A percentile compares a stretch with the other conserved stretches of the same genome.
Evolutionary conservation across 1,140 invertebrate genomes (phyloP).

Genomic region (Ectropis grisescens): DNA sequence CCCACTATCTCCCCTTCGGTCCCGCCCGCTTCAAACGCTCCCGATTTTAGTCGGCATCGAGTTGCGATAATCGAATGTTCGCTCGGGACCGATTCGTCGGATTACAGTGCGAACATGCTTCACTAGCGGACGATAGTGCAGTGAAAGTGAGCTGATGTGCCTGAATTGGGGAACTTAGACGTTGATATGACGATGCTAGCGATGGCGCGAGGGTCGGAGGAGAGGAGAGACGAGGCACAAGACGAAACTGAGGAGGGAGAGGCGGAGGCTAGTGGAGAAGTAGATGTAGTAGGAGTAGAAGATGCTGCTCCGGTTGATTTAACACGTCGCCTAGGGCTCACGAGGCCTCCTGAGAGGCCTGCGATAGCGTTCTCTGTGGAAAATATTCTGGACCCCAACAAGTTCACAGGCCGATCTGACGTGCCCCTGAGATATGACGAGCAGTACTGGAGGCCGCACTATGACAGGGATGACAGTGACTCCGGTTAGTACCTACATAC

Average conservation of each 20-base stretch:
- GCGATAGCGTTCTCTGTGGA: conserved; percentile 88
- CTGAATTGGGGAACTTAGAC: conserved; percentile 13
- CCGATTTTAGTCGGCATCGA: conserved; percentile 24
- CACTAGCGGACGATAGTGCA: too few relatives aligned
- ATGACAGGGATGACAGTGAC: conserved; percentile 71
- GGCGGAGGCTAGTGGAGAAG: conserved; percentile 39
- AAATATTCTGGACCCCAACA: conserved; percentile 91
- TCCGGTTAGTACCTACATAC: conserved; percentile 68
- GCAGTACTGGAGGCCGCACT: conserved; percentile 74
- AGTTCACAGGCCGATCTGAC: conserved; percentile 81
- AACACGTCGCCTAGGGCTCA: conserved; percentile 47
- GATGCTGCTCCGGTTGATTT: conserved; percentile 58
- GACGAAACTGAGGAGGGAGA: conserved; percentile 31
- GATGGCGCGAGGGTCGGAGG: conserved; percentile 58
- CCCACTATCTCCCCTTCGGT: conserved; percentile 21
- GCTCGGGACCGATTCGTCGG: conserved; percentile 25
- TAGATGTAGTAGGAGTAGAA: conserved; percentile 58
- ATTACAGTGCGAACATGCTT: conserved; percentile 19
- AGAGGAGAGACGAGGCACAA: conserved; percentile 35
- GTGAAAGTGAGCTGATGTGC: conserved; percentile 21
- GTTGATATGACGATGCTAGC: conserved; percentile 67
- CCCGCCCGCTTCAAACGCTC: conserved; percentile 28
- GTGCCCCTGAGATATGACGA: conserved; percentile 46
- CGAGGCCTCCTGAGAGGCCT: conserved; percentile 43
- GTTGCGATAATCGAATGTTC: conserved; percentile 33